Base-by-base conservation (phyloP, 2,113 vertebrate species). In the Rallus limicola region DNA sequence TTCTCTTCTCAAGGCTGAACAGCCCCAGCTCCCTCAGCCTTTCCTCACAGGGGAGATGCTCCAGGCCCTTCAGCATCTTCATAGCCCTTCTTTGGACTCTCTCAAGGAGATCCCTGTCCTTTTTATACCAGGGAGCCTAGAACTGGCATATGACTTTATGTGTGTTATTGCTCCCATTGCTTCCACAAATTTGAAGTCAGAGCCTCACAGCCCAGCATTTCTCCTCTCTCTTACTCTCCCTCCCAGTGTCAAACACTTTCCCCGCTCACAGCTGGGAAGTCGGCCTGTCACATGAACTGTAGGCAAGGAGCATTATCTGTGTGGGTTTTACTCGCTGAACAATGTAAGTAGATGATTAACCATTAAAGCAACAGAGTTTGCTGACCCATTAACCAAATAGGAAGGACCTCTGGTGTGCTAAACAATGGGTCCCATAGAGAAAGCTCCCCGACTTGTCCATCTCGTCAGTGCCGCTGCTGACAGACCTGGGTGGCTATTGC, bases 271-370 rank as follows among this genome's bases (percentile, higher is more conserved):
- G 31, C 64, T 48, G 78, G 65, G 68, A 44, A 92, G 74, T 6
- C 78, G 7, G 48, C 46, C 78, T 50, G 91, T 95, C 93, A 86
- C 94, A 87, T 96, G 95, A 64, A 78, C 76, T 6, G 29, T 7
- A 12, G 65, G 74, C 63, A 91, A 69, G 83, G 67, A 90, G 81
- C 82, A 92, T 87, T 95, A 95, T 97, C 96, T 92, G 80, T 75
- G 11, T 2, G 83, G 36, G 71, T 94, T 94, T 75, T 92, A 74
- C 93, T 89, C 4, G 63, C 59, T 38, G 52, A 91, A 94, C 96
- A 95, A 78, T 53, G 90, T 6, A 5, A 82, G 96, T 96, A 95
- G 92, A 97, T 97, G 86, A 97, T 97, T 97, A 97, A 97, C 97
- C 90, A 48, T 94, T 95, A 97, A 94, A 97, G 96, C 95, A 97